Conservation (phyloP, 2,113 vertebrate species). For the Bucco capensis region DNA sequence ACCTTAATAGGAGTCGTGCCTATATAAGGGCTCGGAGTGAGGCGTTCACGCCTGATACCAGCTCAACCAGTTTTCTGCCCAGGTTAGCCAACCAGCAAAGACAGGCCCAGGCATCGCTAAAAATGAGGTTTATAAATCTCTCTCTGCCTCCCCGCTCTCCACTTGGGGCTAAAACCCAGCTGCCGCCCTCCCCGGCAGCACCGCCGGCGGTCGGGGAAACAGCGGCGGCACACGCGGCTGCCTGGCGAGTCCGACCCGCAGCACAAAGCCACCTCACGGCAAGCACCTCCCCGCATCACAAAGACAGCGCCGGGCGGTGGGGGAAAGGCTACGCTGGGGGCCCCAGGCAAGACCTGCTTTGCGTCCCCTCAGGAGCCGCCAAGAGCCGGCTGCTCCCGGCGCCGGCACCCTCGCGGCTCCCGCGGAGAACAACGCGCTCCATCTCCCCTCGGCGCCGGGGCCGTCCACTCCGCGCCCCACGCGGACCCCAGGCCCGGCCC, state of each 20-base stretch:
- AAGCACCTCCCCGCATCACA: neutral
- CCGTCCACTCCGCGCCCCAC: neutral
- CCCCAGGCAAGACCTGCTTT: neutral
- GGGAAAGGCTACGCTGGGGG: neutral
- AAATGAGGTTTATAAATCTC: neutral
- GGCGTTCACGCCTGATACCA: neutral
- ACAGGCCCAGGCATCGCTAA: slow-evolving; percentile 31
- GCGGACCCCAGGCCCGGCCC: neutral
- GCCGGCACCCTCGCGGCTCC: neutral
- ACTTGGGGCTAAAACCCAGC: neutral
- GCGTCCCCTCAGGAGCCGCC: neutral
- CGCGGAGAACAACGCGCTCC: neutral
- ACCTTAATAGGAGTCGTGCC: neutral
- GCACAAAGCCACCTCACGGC: neutral
- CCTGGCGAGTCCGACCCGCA: neutral
- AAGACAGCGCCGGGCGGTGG: neutral
- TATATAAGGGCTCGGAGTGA: neutral
- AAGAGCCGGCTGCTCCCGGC: neutral
- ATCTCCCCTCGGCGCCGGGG: neutral
- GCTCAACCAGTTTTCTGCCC: slow-evolving; percentile 34
- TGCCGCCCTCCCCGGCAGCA: neutral
- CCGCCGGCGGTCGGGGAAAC: neutral
- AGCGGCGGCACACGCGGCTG: neutral
- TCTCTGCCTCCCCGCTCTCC: neutral
- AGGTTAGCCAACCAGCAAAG: neutral